These are phyloP conservation scores for Colletes latitarsis DNA, from an alignment of 1,140 invertebrate species.

Conservation along the genomic window DNA sequence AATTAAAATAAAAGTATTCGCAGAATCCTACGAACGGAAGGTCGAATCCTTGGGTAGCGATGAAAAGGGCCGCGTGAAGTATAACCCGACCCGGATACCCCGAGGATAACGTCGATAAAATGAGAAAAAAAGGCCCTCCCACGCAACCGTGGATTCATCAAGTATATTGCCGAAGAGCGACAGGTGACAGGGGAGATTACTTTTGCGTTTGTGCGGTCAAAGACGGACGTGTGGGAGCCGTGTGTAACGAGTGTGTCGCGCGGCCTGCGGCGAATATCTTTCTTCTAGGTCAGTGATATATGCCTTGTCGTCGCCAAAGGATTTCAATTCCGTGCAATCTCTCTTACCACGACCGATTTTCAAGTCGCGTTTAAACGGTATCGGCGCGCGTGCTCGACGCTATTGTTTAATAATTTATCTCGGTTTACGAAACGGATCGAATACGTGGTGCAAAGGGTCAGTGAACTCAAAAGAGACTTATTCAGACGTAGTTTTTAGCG, in stretches of 20 bases:
- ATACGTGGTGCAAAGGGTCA: too few species aligned
- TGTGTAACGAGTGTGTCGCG: background rate
- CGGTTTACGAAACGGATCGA: too few species aligned
- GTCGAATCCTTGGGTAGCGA: constrained; percentile 48
- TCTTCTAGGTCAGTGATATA: constrained; percentile 50
- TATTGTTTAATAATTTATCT: background rate
- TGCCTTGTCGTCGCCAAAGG: constrained; percentile 36
- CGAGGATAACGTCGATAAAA: constrained; percentile 57
- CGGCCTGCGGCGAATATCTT: constrained; percentile 29
- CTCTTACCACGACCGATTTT: constrained; percentile 42
- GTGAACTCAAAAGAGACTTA: too few species aligned
- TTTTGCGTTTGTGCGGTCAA: constrained; percentile 53
- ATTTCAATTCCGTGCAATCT: constrained; percentile 50
- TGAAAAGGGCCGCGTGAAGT: constrained; percentile 26
- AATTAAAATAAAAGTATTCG: too few species aligned
- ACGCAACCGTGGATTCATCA: constrained; percentile 57
- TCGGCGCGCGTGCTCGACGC: background rate
- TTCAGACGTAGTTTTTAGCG: too few species aligned
- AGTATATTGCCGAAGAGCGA: constrained; percentile 60
- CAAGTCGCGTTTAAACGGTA: constrained; percentile 21
- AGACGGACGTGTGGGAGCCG: constrained; percentile 11
- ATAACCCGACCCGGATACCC: constrained; percentile 18
- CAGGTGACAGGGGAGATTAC: constrained; percentile 64
- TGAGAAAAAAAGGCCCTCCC: constrained; percentile 13
- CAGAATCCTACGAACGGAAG: constrained; percentile 40